Conservation (phyloP, 1,140 invertebrate species). For the Euglossa dilemma region DNA sequence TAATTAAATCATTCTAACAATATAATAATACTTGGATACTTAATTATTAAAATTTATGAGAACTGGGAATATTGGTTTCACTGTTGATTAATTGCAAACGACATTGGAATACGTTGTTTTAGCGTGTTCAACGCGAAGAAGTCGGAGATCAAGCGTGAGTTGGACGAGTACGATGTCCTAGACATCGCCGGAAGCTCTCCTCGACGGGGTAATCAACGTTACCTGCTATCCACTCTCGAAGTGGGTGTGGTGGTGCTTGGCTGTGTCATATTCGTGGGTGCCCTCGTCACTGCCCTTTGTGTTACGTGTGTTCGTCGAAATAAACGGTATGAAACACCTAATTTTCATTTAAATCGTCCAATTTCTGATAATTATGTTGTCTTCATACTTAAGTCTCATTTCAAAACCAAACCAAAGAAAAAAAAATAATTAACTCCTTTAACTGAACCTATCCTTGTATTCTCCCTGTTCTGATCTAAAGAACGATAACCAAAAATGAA, state of each 20-base stretch:
- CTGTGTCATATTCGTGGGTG: slow-evolving; percentile 90
- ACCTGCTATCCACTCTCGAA: slow-evolving; percentile 88
- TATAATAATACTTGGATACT: too few relatives aligned
- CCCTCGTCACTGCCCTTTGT: slow-evolving; percentile 89
- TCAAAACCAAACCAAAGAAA: too few relatives aligned
- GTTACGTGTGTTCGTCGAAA: slow-evolving; percentile 87
- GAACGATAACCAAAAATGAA: too few relatives aligned
- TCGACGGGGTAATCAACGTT: slow-evolving; percentile 79
- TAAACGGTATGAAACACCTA: slow-evolving; percentile 83
- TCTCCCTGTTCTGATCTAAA: too few relatives aligned
- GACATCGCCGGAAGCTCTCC: slow-evolving; percentile 80
- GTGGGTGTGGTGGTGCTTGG: slow-evolving; percentile 90
- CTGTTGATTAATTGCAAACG: neutral
- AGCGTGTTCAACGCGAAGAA: slow-evolving; percentile 86
- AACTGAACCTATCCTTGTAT: neutral
- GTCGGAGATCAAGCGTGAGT: slow-evolving; percentile 83
- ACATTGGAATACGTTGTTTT: slow-evolving; percentile 30
- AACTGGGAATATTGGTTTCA: neutral
- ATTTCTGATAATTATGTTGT: neutral
- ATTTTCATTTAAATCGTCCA: neutral
- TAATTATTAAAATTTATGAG: too few relatives aligned
- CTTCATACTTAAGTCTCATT: too few relatives aligned
- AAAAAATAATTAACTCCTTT: too few relatives aligned
- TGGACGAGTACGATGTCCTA: slow-evolving; percentile 84
- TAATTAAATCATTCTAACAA: too few relatives aligned